Base-by-base conservation (phyloP, 2,888 invertebrate genomes). In the Pristionchus entomophagus region DNA sequence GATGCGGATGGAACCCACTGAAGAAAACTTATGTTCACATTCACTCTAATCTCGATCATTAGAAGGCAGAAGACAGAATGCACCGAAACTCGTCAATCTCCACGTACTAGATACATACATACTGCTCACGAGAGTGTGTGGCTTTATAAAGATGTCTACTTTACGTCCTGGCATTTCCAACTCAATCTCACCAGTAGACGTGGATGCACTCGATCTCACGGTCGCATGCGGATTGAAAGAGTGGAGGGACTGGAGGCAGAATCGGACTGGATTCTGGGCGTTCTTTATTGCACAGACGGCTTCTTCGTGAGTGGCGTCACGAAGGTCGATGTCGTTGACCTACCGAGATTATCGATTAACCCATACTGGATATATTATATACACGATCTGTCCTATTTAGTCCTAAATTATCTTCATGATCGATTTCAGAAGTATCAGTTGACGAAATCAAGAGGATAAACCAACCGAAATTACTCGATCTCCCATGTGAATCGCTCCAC, bases 271-370 rank as follows among this genome's bases (percentile, higher is more conserved):
- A 94, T 96, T 97, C 35, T 96, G 96, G 29, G 98, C 96, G 85
- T 96, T 96, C 94, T 97, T 96, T 93, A 99, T 99, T 17, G 97
- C 96, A 94, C 97, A 96, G 19, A 99, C 98, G 1, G 98, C 98
- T 90, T 96, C 95, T 93, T 98, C 98, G 93, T 99, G 98, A 89
- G 96, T 97, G 12, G 97, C 97, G 88, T 96, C 96, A 87, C 97
- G 95, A 83, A 99, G 95, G 94, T 97, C 97, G 45, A 96, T 95
- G 17, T 97, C 97, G 93, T 97, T 97, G 45, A 99, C 97, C 95
- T 95, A 88, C 85, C 89, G 86, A 14, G 17, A 19, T 32, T 51
- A 51, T 51, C 14, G 51, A 49, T 32, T 49, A 14, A 78, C 12
- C 41, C 8, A 22, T 41, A 19, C n/a, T 77, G 6, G 26, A 29